A percentile compares a stretch with the other conserved stretches of the same genome.
These are phyloP conservation scores for Rhizoglyphus robini DNA, from an alignment of 1,140 invertebrate species.

Conservation along the genomic window DNA sequence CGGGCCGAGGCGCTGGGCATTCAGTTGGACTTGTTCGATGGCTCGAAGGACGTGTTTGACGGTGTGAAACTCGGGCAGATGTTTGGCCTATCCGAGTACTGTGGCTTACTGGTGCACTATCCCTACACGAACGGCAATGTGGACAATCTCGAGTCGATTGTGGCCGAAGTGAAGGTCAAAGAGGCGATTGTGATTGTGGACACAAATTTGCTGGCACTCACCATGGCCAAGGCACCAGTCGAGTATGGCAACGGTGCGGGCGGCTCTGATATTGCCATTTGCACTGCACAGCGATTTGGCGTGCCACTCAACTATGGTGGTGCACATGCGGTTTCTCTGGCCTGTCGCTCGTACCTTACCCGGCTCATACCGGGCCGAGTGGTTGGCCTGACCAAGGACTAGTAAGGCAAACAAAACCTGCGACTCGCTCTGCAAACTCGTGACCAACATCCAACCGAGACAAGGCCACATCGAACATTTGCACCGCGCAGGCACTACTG, in stretches of 20 bases:
- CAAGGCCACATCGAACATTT: slow-evolving; percentile 98
- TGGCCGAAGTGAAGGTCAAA: slow-evolving; percentile 64
- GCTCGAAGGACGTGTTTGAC: slow-evolving; percentile 60
- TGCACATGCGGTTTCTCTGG: slow-evolving; percentile 81
- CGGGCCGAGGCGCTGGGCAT: slow-evolving; percentile 65
- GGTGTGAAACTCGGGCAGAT: slow-evolving; percentile 42
- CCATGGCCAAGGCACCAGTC: slow-evolving; percentile 71
- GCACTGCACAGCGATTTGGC: slow-evolving; percentile 87
- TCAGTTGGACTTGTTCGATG: slow-evolving; percentile 49
- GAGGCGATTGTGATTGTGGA: slow-evolving; percentile 79
- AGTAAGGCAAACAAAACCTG: slow-evolving; percentile 71
- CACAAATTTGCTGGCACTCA: slow-evolving; percentile 74
- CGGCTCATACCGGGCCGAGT: slow-evolving; percentile 92
- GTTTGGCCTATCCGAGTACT: slow-evolving; percentile 44
- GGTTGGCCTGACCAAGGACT: slow-evolving; percentile 90
- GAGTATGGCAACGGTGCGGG: slow-evolving; percentile 60
- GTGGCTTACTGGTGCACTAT: slow-evolving; percentile 84
- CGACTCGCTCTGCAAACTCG: slow-evolving; percentile 89
- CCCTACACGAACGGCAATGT: slow-evolving; percentile 89
- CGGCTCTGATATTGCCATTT: slow-evolving; percentile 83
- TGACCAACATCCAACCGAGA: slow-evolving; percentile 93
- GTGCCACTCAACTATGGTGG: slow-evolving; percentile 66
- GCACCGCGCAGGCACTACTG: slow-evolving; percentile 91
- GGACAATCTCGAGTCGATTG: slow-evolving; percentile 58
- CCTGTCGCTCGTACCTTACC: slow-evolving; percentile 66